Evolutionary conservation across 1,140 invertebrate species (phyloP).

Genomic region (Diachasmimorpha longicaudata): DNA sequence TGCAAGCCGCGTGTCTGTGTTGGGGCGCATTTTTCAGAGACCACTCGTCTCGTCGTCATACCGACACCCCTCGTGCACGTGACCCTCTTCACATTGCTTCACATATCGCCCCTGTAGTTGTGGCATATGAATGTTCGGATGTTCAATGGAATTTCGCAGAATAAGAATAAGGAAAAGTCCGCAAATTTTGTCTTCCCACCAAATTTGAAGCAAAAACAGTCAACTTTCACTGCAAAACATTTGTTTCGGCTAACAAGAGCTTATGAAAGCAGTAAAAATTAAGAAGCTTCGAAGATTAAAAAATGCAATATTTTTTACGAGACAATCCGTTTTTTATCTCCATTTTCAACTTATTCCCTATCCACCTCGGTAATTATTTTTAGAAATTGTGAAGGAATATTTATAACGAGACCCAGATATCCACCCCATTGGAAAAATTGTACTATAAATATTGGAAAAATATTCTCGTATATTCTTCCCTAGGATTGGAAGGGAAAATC

Average conservation of each 20-base stretch:
- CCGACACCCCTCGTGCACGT: conserved; percentile 31
- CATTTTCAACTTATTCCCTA: not conserved
- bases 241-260: no score
- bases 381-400: not conserved
- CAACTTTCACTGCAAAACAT: no score
- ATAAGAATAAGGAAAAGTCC: not conserved
- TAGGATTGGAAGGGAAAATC: not conserved
- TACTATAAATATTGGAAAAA: not conserved
- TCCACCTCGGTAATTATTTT: not conserved
- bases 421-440: not conserved
- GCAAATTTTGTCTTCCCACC: no score
- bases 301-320: not conserved
- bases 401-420: not conserved
- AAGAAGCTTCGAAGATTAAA: no score
- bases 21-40: not conserved
- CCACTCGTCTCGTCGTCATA: not conserved
- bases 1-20: not conserved
- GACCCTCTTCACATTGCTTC: conserved; percentile 38
- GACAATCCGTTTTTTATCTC: not conserved
- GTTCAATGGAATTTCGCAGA: not conserved
- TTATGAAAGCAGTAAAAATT: no score
- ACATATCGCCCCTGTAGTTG: conserved; percentile 4
- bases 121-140: not conserved
- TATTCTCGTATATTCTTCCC: not conserved
- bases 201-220: no score